A percentile compares a stretch with the other conserved stretches of the same genome.
Evolutionary conservation across 2,888 invertebrate genomes (phyloP).

Genomic region (Caenorhabditis becei): DNA sequence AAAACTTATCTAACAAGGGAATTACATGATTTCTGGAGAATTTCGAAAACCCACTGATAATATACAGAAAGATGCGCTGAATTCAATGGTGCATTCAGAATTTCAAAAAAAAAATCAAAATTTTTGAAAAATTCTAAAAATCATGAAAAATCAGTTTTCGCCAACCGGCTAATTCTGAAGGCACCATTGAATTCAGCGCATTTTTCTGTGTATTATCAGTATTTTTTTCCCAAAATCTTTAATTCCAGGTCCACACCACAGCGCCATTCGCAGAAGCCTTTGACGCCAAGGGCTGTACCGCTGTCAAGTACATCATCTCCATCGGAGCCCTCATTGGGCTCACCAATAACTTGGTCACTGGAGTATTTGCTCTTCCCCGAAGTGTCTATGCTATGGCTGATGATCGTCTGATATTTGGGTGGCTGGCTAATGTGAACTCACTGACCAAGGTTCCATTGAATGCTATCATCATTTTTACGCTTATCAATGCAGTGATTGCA

Average conservation of each 20-base stretch:
- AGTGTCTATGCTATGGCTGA: slow-evolving; percentile 84
- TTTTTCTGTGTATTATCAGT: too few species aligned
- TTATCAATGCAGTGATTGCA: slow-evolving; percentile 80
- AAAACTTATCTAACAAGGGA: too few species aligned
- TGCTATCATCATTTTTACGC: slow-evolving; percentile 76
- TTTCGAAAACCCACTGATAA: too few species aligned
- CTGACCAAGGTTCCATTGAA: slow-evolving; percentile 70
- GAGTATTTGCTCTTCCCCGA: slow-evolving; percentile 90
- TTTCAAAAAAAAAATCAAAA: too few species aligned
- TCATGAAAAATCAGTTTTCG: too few species aligned
- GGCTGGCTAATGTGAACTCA: slow-evolving; percentile 80
- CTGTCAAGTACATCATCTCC: slow-evolving; percentile 88
- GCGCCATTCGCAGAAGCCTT: slow-evolving; percentile 87
- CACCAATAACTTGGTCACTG: slow-evolving; percentile 86
- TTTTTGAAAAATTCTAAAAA: too few species aligned
- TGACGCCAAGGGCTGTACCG: slow-evolving; percentile 87
- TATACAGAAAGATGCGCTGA: too few species aligned
- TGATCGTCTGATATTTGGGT: slow-evolving; percentile 84
- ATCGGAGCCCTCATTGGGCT: slow-evolving; percentile 90
- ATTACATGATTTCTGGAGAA: too few species aligned
- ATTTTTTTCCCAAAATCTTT: too few species aligned
- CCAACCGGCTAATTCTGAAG: too few species aligned
- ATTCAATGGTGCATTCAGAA: too few species aligned
- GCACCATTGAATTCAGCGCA: too few species aligned
- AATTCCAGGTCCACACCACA: slow-evolving; percentile 63